Evolutionary conservation across 2,888 invertebrate species (phyloP), one percentile per base, ranked within the genome.

Genomic region (Sinohyriopsis cumingii): DNA sequence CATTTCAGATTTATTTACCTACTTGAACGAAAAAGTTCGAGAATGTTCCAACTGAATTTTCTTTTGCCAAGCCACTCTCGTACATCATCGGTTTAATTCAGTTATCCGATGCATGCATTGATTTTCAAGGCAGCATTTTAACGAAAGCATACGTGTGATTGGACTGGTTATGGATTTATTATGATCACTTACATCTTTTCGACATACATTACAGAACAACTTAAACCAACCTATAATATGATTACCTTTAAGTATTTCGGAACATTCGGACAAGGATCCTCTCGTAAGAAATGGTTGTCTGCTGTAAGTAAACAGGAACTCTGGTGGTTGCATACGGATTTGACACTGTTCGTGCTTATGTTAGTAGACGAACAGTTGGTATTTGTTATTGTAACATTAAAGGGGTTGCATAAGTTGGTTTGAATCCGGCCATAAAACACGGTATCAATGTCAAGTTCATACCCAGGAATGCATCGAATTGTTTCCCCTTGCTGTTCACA

Each of bases 241-340:
- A 24, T 59, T 64, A 75, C 77, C 71, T 68, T 59, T n/a, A 82
- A 64, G 61, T 82, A 82, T 65, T 82, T 82, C 0, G 74, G 65
- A 5, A 73, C 65, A 18, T 73, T 74, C 2, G 77, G 76, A 60
- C 81, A 82, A 3, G 81, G 81, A 64, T 82, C 75, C 20, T 73
- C 73, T 15, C 72, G 70, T 15, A 77, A 61, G 71, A 71, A 77
- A 0, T 55, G 54, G 24, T 57, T 68, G 33, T 56, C 56, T 4
- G 73, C 71, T 24, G 61, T 54, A 24, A 77, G 57, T n/a, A 75
- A 66, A 45, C 77, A 77, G 6, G 68, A 65, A 24, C 73, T 68
- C 60, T 77, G 77, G 28, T 68, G 63, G 54, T 75, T 73, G 56
- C 77, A 77, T 33, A 68, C 71, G 18, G 22, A 45, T 33, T 73